Base-by-base conservation (phyloP, 2,888 invertebrate genomes). In the Netelia virgata region DNA sequence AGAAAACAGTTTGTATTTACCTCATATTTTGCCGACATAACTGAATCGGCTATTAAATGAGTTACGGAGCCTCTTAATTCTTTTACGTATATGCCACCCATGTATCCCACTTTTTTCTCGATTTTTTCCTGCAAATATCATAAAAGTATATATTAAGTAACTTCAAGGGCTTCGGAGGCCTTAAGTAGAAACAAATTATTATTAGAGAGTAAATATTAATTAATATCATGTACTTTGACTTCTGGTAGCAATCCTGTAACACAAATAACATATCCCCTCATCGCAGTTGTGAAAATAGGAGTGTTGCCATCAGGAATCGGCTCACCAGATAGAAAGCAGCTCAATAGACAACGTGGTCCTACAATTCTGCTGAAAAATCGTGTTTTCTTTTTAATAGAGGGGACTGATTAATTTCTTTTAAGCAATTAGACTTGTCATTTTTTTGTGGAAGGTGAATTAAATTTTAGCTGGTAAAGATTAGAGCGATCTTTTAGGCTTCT, bases 211-310 rank as follows among this genome's bases (percentile, higher is more conserved):
- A 86, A 41, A 55, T 23, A 43, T 63, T 16, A 47, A 78, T 47
- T 53, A 74, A 59, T 94, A 94, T 93, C 94, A 94, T 72, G 92
- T 88, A 94, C 95, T 89, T 95, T 96, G 70, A 93, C 92, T 2
- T 91, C 88, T 72, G 94, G 93, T n/a, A 94, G 91, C 59, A 94
- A 89, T 88, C 94, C 93, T 85, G 97, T 97, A 16, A 96, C 95
- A 2, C 96, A 96, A 36, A 97, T 94, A 6, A 96, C 94, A 28
- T 97, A 92, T 20, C 95, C 95, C 87, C 95, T 94, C 98, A 98
- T 98, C 0, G 97, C 97, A 69, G 97, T 95, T 28, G 97, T 97
- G 90, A 95, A 97, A 1, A 98, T 95, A 0, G 98, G 98, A 90
- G 96, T 96, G 0, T 95, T 95, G 5, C 96, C 96, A 76, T 96